Base-by-base conservation (phyloP, 1,140 invertebrate species). In the Cydia pomonella region DNA sequence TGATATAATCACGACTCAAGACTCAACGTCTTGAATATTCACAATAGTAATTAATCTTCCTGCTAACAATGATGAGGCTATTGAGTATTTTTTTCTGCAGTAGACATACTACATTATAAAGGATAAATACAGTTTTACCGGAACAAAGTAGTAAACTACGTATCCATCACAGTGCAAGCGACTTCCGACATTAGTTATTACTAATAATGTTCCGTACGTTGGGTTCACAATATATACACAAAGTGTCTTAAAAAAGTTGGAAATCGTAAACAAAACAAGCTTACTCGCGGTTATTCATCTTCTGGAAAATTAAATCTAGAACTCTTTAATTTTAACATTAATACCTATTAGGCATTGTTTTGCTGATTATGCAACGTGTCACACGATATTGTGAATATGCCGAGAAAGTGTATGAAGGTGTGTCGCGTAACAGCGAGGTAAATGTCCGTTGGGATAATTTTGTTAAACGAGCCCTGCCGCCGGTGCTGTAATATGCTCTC, bases 41-140 rank as follows among this genome's bases (percentile, higher is more conserved):
- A 89, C 87, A 89, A 90, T 90, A 75, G 80, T 82, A 84, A 90
- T 88, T 89, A 87, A 79, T 82, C 79, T 78, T 72, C 23, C 21
- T 41, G 53, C 73, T 79, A 75, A 85, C 86, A 87, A 89, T 86
- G 81, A 87, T 83, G 83, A 79, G 74, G 80, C 64, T 86, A 77
- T 84, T 85, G 84, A 81, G 76, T 79, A 80, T 25, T 18, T 29
- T 69, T 69, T 69, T 66, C 25, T 66, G 75, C 73, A 81, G 80
- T 79, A 76, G 75, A 83, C 85, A 80, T 77, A 75, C 71, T 78
- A 62, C 53, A 69, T 72, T 38, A 44, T 50, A 47, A 47, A n/a
- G 59, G 47, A 66, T 77, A 69, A 53, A 25, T 64, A 64, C 25
- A 13, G 62, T 13, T 64, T 25, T 12, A 64, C 23, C 62, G 62